Conservation (phyloP, 2,888 invertebrate species). For the Danaus chrysippus region DNA sequence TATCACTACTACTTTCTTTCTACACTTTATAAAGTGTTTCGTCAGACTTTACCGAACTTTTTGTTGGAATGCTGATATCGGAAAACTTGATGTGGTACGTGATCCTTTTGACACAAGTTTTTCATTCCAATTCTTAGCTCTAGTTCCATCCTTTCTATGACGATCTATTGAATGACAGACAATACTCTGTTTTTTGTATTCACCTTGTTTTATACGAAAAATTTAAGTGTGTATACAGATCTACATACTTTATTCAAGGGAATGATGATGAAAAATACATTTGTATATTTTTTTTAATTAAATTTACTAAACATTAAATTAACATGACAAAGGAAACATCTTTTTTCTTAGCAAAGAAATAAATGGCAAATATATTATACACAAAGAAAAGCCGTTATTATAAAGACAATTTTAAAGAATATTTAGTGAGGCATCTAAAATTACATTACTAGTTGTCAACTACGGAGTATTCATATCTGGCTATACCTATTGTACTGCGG, state of each 20-base stretch:
- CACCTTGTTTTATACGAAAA: background rate
- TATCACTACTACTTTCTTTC: constrained; percentile 16
- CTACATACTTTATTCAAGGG: no score
- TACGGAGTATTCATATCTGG: background rate
- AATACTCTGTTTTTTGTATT: constrained; percentile 11
- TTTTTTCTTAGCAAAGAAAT: no score
- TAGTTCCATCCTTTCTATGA: constrained; percentile 32
- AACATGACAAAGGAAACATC: no score
- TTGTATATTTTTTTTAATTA: no score
- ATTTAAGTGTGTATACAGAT: no score
- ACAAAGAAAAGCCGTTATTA: no score
- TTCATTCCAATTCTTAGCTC: constrained; percentile 32
- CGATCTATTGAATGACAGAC: constrained; percentile 23
- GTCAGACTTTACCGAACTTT: constrained; percentile 43
- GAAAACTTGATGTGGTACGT: constrained; percentile 43
- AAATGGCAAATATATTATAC: no score
- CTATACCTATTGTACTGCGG: constrained; percentile 9
- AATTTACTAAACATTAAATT: no score
- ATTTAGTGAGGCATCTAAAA: background rate
- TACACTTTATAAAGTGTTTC: constrained; percentile 41
- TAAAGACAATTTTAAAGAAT: no score
- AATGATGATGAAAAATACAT: no score
- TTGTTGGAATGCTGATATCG: constrained; percentile 44
- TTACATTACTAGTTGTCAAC: constrained; percentile 1
- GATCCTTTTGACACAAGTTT: constrained; percentile 43